Percentiles rank a stretch among this genome's conserved stretches.
These are phyloP conservation scores for Steinernema scapterisci DNA, from an alignment of 2,888 invertebrate genomes.

Conservation along the genomic window DNA sequence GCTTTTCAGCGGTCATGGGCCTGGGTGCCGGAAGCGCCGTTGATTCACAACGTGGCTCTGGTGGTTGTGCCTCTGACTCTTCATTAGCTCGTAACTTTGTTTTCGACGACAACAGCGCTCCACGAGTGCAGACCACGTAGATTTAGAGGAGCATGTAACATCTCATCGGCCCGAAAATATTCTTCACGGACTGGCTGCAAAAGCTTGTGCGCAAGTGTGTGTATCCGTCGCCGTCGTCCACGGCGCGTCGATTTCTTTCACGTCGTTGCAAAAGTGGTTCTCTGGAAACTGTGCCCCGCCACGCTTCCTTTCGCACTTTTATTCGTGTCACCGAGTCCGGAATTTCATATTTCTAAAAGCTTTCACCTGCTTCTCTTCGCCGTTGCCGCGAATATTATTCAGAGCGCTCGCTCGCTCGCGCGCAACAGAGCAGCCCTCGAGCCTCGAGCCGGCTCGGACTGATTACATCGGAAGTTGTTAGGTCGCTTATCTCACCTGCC, in stretches of 20 bases:
- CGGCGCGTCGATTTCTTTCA: background rate
- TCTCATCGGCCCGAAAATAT: background rate
- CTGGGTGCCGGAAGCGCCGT: background rate
- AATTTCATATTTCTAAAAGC: background rate
- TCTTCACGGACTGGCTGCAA: background rate
- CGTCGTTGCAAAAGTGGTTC: background rate
- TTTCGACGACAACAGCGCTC: constrained; percentile 7
- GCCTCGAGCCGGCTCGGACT: background rate
- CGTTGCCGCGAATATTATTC: background rate
- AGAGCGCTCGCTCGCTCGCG: background rate
- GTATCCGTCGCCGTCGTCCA: background rate
- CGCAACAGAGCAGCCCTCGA: background rate
- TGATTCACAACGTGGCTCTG: constrained; percentile 23
- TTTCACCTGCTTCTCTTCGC: background rate
- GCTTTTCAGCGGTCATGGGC: constrained; percentile 1
- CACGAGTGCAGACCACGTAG: background rate
- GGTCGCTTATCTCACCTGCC: background rate
- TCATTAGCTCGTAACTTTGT: constrained; percentile 27
- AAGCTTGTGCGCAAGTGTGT: background rate
- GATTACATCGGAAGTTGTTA: background rate
- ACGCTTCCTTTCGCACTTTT: background rate
- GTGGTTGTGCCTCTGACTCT: constrained; percentile 27
- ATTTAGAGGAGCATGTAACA: background rate
- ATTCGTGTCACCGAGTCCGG: background rate
- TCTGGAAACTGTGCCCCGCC: background rate